Base-by-base conservation (phyloP, 2,888 invertebrate species). In the Torymus auratus region DNA sequence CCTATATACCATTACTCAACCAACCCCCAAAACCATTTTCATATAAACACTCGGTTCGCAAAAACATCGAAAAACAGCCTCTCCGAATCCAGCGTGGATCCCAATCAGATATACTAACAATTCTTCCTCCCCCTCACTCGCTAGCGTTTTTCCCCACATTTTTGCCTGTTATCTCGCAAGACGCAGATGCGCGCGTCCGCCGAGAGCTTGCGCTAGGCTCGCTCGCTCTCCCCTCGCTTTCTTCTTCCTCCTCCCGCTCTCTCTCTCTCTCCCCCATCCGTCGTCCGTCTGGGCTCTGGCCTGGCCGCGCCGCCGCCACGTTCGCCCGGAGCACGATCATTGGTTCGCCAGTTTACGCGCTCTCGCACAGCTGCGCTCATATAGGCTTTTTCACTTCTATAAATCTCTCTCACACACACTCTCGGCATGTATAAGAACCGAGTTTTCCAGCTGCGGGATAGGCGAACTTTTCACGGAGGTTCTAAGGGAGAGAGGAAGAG, bases 261-360 rank as follows among this genome's bases (percentile, higher is more conserved):
- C 28, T 28, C 2, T 28, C 2, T 28, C 28, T 28, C 28, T 28
- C 28, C 28, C 28, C 28, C 28, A 28, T 28, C 28, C 28, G 28
- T 28, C 28, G 28, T 28, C 28, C 28, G 28, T 28, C 65, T 68
- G 23, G 56, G 52, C 72, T 58, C 69, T n/a, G 14, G 17, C 20
- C 20, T 14, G 62, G 50, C 68, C 17, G 61, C 61, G n/a, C 12
- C 53, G 78, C 78, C 83, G 81, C 77, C 83, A 81, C 78, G 84
- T 64, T 76, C 80, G 62, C 75, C 80, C 82, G 86, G 85, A 85
- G 85, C 87, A 86, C 88, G 86, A 88, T 87, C 88, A 89, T 90
- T 89, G 89, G 90, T 90, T 88, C 89, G 86, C 89, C 88, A 88
- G 88, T 88, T 88, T 86, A 87, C 87, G 87, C 88, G 86, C 88